These are phyloP conservation scores for Limonius californicus DNA, from an alignment of 1,140 invertebrate species.

Conservation along the genomic window DNA sequence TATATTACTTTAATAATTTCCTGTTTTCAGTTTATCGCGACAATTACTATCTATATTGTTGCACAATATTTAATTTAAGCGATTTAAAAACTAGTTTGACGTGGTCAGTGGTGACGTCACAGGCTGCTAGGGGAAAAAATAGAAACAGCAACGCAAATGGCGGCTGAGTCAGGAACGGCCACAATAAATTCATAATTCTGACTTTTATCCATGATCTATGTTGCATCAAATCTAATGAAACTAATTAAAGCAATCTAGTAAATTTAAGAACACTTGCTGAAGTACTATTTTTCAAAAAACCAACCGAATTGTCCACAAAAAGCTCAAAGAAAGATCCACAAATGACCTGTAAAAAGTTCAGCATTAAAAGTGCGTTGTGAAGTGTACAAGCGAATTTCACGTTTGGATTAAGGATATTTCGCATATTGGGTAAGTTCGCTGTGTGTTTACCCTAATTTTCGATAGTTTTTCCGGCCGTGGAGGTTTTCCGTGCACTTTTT, in stretches of 20 bases:
- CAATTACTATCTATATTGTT: no score
- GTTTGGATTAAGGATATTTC: background rate
- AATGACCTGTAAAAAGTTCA: background rate
- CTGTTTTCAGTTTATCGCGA: no score
- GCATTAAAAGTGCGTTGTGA: background rate
- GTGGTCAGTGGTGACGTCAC: slow-evolving; percentile 15
- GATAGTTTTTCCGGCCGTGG: background rate
- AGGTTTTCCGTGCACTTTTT: background rate
- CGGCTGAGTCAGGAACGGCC: slow-evolving; percentile 42
- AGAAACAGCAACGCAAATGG: slow-evolving; percentile 40
- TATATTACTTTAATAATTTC: no score
- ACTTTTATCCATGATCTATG: slow-evolving; percentile 40
- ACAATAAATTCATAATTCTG: slow-evolving; percentile 36
- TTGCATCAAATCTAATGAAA: slow-evolving; percentile 39
- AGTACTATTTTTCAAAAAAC: background rate
- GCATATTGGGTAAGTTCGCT: background rate
- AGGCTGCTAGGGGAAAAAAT: background rate
- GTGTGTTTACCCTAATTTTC: background rate
- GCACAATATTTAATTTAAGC: no score
- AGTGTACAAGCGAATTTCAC: background rate
- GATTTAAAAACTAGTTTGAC: background rate
- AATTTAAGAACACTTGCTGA: background rate
- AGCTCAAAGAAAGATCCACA: slow-evolving; percentile 2
- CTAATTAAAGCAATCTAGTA: slow-evolving; percentile 28
- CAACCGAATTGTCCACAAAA: background rate